Base-by-base conservation (phyloP, 2,888 invertebrate species). In the Emesis furor region DNA sequence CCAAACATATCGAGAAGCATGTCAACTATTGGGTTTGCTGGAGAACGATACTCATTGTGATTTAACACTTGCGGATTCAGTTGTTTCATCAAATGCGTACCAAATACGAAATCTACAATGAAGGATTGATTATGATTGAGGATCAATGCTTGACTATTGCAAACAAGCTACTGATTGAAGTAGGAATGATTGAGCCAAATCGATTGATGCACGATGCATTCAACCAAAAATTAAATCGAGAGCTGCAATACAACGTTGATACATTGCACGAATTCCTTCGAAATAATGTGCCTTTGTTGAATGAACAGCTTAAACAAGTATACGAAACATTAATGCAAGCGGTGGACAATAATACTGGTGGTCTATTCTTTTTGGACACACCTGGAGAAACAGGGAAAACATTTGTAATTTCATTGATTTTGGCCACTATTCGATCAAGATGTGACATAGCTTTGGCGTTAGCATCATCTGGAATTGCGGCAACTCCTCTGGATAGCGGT, bases 241-340 rank as follows among this genome's bases (percentile, higher is more conserved):
- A 88, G 76, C 76, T 75, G 74, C 81, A 83, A 81, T 85, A 86
- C 76, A 78, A 85, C 81, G 74, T 81, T 81, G 78, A 83, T 78
- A 81, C 82, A 81, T 87, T 87, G 81, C 73, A 83, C 76, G 81
- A 83, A 88, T 82, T 84, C 79, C 81, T 86, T 85, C 78, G 68
- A 81, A 86, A 81, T 78, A 85, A 81, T 85, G 85, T 86, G 75
- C 82, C 83, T 73, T 78, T 86, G 76, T 80, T 86, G 80, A 88
- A 85, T 84, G 80, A 88, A 83, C 86, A 87, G 77, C 87, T 85
- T 83, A 85, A 85, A 84, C 59, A 86, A 74, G 82, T 78, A 74
- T 90, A 85, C 84, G 85, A 88, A 81, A 86, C 84, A 84, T 85
- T 88, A 81, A 89, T 89, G 85, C 82, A 85, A 85, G 85, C 81